Base-by-base conservation (phyloP, 2,888 invertebrate genomes). In the Caenorhabditis auriculariae region DNA sequence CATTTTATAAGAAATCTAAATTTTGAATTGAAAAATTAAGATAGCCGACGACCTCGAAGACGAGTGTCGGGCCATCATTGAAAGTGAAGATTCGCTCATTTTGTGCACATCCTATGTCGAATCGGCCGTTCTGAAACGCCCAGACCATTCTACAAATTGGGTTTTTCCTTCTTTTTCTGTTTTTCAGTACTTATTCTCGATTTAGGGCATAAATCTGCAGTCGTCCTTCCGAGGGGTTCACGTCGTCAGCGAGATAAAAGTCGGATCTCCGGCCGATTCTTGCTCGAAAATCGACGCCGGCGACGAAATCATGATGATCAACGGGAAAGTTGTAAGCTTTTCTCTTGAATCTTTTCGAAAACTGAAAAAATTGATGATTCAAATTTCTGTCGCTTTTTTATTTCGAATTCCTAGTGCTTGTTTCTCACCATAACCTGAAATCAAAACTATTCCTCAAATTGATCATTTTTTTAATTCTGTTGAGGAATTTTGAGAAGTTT, bases 301-400 rank as follows among this genome's bases (percentile, higher is more conserved):
- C 0, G 95, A 96, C 84, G 95, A 96, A 86, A 91, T 96, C 74
- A 89, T 95, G 39, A 91, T 93, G 86, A 91, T 91, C 71, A 86
- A 87, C 81, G 85, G 86, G 72, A 86, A 87, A 74, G 87, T 86
- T 39, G 70, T 68, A 43, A 24, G 58, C 17, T n/a, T 21, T 26
- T 86, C 87, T n/a, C 72, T 85, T 32, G 35, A 12, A 12, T 84
- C 70, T 78, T 84, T 77, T 54, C 35, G n/a, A 28, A 6, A 46
- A 24, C 3, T 21, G 29, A 28, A 46, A 19, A 41, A 9, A 17
- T 46, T 69, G n/a, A 32, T 12, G 15, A 15, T 50, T 46, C 17
- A 60, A 23, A 60, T 60, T 35, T 12, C 5, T 49, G 5, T 15
- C 3, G n/a, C 21, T 47, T 29, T 7, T 32, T 15, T 47, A 47